These are phyloP conservation scores for Phrixothrix hirtus DNA, from an alignment of 2,888 invertebrate genomes.

Conservation along the genomic window DNA sequence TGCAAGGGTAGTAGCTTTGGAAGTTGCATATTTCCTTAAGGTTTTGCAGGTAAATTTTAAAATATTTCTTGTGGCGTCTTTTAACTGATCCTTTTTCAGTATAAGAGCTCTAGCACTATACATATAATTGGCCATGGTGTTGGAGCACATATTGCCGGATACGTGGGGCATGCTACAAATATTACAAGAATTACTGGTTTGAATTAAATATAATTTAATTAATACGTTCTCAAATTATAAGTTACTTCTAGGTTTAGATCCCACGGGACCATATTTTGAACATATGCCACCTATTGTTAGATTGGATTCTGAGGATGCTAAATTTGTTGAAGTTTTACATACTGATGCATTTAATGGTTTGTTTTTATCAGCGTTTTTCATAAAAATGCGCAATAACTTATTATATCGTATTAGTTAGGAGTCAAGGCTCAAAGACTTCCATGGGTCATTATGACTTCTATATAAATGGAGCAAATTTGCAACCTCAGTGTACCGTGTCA, in stretches of 20 bases:
- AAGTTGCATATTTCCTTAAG: conserved; percentile 55
- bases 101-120: too few species aligned
- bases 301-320: conserved; percentile 60
- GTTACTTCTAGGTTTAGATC: conserved; percentile 60
- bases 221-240: too few species aligned
- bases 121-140: conserved; percentile 60
- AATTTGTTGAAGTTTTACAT: conserved; percentile 64
- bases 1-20: conserved; percentile 61
- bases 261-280: conserved; percentile 63
- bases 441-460: conserved; percentile 55
- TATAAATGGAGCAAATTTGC: conserved; percentile 50
- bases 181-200: conserved; percentile 52
- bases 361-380: too few species aligned
- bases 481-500: conserved; percentile 52
- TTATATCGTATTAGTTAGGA: conserved; percentile 47
- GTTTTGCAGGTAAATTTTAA: conserved; percentile 48
- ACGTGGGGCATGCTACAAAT: conserved; percentile 53
- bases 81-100: too few species aligned
- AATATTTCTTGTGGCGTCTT: too few species aligned
- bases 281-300: conserved; percentile 59
- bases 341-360: conserved; percentile 55
- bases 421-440: conserved; percentile 50
- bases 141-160: conserved; percentile 60
- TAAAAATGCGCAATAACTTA: too few species aligned
- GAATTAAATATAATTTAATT: too few species aligned